phyloP scores from a whole-genome alignment of 2,113 vertebrate species.

The Marmota flaviventris region DNA sequence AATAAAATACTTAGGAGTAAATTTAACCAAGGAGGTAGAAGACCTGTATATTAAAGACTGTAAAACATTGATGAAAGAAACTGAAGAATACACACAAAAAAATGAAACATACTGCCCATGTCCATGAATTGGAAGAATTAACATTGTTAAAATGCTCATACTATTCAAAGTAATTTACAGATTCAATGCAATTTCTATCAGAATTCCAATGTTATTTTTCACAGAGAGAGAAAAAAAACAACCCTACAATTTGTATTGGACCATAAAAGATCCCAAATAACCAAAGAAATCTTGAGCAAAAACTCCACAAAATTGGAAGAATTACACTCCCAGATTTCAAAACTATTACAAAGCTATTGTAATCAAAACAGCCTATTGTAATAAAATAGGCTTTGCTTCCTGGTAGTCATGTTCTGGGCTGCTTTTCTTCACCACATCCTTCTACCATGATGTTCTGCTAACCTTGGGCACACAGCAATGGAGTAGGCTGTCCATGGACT shows the following conservation, averaged over 20 bases:
- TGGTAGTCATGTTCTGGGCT: too few species aligned
- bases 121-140: neutral
- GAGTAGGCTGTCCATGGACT: too few species aligned
- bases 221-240: neutral
- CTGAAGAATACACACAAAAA: neutral
- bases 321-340: neutral
- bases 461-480: too few species aligned
- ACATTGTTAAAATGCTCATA: neutral
- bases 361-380: neutral
- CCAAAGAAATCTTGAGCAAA: neutral
- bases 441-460: too few species aligned
- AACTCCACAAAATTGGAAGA: neutral
- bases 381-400: neutral
- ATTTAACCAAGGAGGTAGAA: neutral
- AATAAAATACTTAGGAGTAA: neutral
- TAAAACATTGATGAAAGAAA: neutral
- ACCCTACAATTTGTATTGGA: neutral
- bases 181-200: neutral
- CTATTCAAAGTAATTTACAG: neutral
- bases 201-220: slow-evolving; percentile 9
- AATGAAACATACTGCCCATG: neutral
- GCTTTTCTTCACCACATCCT: too few species aligned
- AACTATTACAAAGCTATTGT: neutral
- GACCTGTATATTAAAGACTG: neutral
- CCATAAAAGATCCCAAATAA: neutral